phyloP scores from a whole-genome alignment of 1,140 invertebrate species.

The Heliconius hermathena region DNA sequence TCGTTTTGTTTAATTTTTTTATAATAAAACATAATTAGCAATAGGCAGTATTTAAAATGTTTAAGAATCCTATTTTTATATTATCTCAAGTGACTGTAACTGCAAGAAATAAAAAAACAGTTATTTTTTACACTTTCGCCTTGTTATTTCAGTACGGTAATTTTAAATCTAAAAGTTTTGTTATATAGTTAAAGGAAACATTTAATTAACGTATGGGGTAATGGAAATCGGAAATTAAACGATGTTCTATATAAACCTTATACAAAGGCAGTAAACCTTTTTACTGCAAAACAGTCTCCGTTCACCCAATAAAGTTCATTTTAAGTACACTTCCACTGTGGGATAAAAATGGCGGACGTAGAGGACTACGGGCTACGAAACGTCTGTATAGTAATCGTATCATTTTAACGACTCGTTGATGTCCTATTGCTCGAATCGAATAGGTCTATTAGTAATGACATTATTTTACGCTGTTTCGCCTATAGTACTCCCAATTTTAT shows the following conservation, averaged over 20 bases:
- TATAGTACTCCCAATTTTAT: not conserved
- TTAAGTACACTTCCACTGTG: slow-evolving; percentile 46
- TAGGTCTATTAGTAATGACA: slow-evolving; percentile 10
- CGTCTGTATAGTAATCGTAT: slow-evolving; percentile 8
- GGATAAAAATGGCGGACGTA: slow-evolving; percentile 37
- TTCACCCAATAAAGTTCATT: slow-evolving; percentile 57
- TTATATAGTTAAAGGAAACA: slow-evolving; percentile 17
- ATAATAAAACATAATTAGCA: not conserved
- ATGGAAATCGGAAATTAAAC: slow-evolving; percentile 36
- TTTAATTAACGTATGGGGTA: slow-evolving; percentile 27
- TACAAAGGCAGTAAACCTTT: slow-evolving; percentile 47
- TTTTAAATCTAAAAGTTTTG: not conserved
- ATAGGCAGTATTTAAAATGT: not conserved
- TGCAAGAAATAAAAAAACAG: too few relatives aligned
- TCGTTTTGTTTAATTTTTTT: not conserved
- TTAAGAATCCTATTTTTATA: not conserved
- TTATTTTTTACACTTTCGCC: not conserved
- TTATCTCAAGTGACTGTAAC: too few relatives aligned
- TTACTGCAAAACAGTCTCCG: slow-evolving; percentile 52
- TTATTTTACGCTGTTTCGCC: not conserved
- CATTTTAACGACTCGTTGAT: slow-evolving; percentile 9
- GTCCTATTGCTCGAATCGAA: slow-evolving; percentile 7
- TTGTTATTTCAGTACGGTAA: not conserved
- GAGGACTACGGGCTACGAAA: slow-evolving; percentile 6
- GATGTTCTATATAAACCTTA: not conserved